These are phyloP conservation scores for Podotricha telesiphe DNA, from an alignment of 2,888 invertebrate species.

Conservation along the genomic window DNA sequence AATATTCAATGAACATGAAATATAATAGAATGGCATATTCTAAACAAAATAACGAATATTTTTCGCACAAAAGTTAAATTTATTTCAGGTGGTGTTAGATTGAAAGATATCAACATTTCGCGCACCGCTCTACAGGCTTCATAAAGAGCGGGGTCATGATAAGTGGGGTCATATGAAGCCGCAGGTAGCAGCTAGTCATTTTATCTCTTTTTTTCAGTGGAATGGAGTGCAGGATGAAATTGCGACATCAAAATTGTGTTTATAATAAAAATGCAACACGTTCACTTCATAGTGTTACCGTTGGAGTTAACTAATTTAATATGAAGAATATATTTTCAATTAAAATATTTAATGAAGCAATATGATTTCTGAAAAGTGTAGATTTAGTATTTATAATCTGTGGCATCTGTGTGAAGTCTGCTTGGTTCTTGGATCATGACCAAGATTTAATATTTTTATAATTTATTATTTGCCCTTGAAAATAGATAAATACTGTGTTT, in stretches of 20 bases:
- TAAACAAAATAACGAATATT: neutral
- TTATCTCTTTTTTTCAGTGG: neutral
- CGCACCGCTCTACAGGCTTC: slow-evolving; percentile 7
- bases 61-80: slow-evolving; percentile 1
- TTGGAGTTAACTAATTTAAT: too few relatives aligned
- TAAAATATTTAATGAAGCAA: too few relatives aligned
- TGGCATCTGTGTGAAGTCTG: too few relatives aligned
- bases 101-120: slow-evolving; percentile 15
- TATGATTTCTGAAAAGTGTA: too few relatives aligned
- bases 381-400: too few relatives aligned
- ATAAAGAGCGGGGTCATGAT: slow-evolving; percentile 11
- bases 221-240: slow-evolving; percentile 11
- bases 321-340: too few relatives aligned
- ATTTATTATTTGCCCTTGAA: too few relatives aligned
- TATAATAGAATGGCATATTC: neutral
- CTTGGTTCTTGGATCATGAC: too few relatives aligned
- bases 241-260: slow-evolving; percentile 4
- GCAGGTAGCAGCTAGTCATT: slow-evolving; percentile 14
- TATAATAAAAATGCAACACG: neutral
- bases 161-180: slow-evolving; percentile 20
- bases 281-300: neutral
- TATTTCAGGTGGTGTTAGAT: slow-evolving; percentile 15
- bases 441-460: too few relatives aligned
- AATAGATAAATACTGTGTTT: too few relatives aligned
- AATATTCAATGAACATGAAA: too few relatives aligned